A percentile compares a stretch with the other conserved stretches of the same genome.
phyloP scores from a whole-genome alignment of 2,888 invertebrate genomes.

The Microctonus aethiopoides region DNA sequence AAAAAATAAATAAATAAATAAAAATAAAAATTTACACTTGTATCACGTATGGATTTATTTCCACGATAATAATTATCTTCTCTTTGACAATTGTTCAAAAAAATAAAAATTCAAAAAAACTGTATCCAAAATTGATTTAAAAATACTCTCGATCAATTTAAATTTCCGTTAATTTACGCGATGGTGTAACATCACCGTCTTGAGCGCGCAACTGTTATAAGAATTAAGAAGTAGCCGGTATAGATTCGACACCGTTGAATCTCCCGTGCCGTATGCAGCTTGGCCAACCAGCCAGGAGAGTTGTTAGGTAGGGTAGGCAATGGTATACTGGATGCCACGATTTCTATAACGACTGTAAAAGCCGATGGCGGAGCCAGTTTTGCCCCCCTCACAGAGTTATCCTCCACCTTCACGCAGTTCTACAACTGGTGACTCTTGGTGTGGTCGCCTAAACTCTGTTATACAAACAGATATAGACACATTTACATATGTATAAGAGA shows the following conservation, averaged over 20 bases:
- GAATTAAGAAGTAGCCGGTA: slow-evolving; percentile 44
- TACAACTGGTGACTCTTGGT: not conserved
- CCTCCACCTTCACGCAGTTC: slow-evolving; percentile 7
- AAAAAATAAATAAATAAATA: not conserved
- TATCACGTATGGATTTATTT: not conserved
- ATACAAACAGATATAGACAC: too few species aligned
- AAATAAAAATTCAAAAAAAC: too few species aligned
- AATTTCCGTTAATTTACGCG: slow-evolving; percentile 41
- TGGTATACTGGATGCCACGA: slow-evolving; percentile 31
- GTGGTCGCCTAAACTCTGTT: too few species aligned
- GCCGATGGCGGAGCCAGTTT: slow-evolving; percentile 19
- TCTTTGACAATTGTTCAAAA: too few species aligned
- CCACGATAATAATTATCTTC: not conserved
- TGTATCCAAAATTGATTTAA: not conserved
- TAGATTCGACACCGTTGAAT: slow-evolving; percentile 39
- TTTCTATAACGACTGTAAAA: slow-evolving; percentile 16
- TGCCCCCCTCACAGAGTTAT: slow-evolving; percentile 14
- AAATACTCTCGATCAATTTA: slow-evolving; percentile 10
- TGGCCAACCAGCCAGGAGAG: slow-evolving; percentile 31
- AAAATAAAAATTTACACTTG: not conserved
- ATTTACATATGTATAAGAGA: too few species aligned
- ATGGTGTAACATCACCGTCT: slow-evolving; percentile 50
- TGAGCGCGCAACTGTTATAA: slow-evolving; percentile 52
- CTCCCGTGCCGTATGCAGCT: slow-evolving; percentile 28
- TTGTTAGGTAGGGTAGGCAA: slow-evolving; percentile 41